Evolutionary conservation across 2,888 invertebrate species (phyloP).

Genomic region (Pyrrhia umbra): DNA sequence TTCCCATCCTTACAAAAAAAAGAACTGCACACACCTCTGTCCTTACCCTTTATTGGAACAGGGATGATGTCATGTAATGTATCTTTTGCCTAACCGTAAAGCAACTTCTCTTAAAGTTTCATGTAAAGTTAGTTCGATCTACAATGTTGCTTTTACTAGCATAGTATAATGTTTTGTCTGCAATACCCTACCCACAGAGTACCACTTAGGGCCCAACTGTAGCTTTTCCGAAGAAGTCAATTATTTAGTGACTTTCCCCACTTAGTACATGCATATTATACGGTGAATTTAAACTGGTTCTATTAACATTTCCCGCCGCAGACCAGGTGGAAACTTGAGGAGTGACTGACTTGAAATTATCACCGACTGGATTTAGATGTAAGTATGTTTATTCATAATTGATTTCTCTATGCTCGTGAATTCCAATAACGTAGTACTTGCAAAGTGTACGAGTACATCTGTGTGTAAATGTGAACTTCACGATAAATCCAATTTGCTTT

Average conservation of each 20-base stretch:
- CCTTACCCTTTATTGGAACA: too few species aligned
- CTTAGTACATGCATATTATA: slow-evolving; percentile 19
- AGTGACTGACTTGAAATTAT: slow-evolving; percentile 24
- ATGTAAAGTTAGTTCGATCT: neutral
- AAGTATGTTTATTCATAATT: slow-evolving; percentile 4
- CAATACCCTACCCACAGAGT: slow-evolving; percentile 13
- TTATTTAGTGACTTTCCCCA: slow-evolving; percentile 50
- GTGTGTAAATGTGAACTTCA: too few species aligned
- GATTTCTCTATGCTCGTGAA: neutral
- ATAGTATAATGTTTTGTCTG: slow-evolving; percentile 9
- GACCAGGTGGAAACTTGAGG: slow-evolving; percentile 22
- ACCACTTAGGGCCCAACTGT: neutral
- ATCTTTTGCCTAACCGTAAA: neutral
- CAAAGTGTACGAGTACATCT: too few species aligned
- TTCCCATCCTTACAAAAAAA: too few species aligned
- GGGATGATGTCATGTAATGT: neutral
- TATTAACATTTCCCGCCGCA: slow-evolving; percentile 54
- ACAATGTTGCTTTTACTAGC: slow-evolving; percentile 5
- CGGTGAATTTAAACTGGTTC: slow-evolving; percentile 42
- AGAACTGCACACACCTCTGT: too few species aligned
- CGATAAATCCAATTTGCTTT: too few species aligned
- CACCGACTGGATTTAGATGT: neutral
- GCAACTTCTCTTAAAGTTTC: neutral
- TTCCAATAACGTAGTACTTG: too few species aligned
- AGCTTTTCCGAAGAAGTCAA: slow-evolving; percentile 33